Base-by-base conservation (phyloP, 1,140 invertebrate genomes). In the Homarus americanus region DNA sequence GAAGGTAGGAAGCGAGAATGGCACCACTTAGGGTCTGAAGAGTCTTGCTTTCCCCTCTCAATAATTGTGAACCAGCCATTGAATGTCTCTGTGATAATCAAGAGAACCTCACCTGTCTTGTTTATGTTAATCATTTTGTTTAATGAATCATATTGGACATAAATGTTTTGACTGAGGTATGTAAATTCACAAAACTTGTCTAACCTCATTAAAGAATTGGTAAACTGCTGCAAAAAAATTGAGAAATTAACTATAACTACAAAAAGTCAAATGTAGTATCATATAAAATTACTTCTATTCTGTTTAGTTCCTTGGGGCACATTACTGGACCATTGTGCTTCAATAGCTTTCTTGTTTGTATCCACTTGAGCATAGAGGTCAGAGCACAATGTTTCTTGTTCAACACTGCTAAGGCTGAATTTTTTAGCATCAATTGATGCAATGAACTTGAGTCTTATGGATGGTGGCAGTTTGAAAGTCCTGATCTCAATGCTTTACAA, bases 91-190 rank as follows among this genome's bases (percentile, higher is more conserved):
- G 80, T 84, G 73, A 83, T 83, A 75, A 90, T 83, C 44, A 83
- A 90, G 88, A 90, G 88, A 90, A 90, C 88, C 88, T 90, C 88
- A 90, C 88, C 88, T 90, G 88, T 90, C 69, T 84, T 84, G 82
- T 89, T 72, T 49, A 76, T 41, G 7, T 69, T 32, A 24, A 32
- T 28, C 7, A 4, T 49, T 49, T 32, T 69, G 17, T 69, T 69
- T 69, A 10, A 69, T 28, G 32, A 69, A 69, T 32, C 20, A 20
- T 24, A 32, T 69, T 69, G 63, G n/a, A 69, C 63, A 69, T 69
- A 28, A 9, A 17, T 66, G 63, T 66, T 66, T 66, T 28, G n/a
- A 32, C 3, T 69, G 63, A 69, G n/a, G n/a, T 69, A 69, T 32
- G 28, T 69, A 69, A 69, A 69, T 24, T 24, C 24, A 9, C 7